Percentiles rank a stretch among this genome's conserved stretches.
phyloP scores from a whole-genome alignment of 1,140 invertebrate species.

The Ceratina japonica region DNA sequence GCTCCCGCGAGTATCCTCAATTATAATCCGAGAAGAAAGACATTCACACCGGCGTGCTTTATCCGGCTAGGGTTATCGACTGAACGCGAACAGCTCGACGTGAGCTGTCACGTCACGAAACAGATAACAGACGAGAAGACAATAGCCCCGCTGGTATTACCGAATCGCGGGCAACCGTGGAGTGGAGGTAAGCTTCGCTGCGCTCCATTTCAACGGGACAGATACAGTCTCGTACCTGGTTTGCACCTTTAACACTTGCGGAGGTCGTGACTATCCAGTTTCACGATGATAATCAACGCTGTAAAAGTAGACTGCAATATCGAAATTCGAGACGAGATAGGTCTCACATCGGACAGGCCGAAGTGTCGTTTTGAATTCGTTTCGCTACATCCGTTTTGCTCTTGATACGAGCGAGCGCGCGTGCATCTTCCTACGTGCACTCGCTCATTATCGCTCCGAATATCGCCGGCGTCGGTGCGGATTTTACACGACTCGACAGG shows the following conservation, averaged over 20 bases:
- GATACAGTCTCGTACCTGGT: slow-evolving; percentile 28
- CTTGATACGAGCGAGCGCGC: slow-evolving; percentile 13
- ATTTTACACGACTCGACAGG: slow-evolving; percentile 13
- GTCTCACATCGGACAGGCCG: slow-evolving; percentile 6
- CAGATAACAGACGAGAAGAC: not conserved
- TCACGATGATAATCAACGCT: slow-evolving; percentile 50
- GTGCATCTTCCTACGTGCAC: slow-evolving; percentile 5
- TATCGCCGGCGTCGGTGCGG: not conserved
- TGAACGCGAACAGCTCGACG: not conserved
- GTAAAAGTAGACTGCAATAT: slow-evolving; percentile 47
- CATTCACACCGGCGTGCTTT: not conserved
- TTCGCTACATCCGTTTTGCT: slow-evolving; percentile 31
- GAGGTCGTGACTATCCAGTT: slow-evolving; percentile 41
- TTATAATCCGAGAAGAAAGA: not conserved
- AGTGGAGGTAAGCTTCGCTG: not conserved
- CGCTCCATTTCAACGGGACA: not conserved
- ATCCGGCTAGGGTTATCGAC: not conserved
- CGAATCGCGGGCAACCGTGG: not conserved
- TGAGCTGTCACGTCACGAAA: not conserved
- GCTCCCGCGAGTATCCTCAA: not conserved
- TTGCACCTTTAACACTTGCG: slow-evolving; percentile 10
- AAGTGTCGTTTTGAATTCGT: slow-evolving; percentile 44
- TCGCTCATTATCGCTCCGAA: slow-evolving; percentile 21
- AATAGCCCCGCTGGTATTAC: not conserved
- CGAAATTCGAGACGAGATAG: slow-evolving; percentile 40